Evolutionary conservation across 2,113 vertebrate genomes (phyloP).

Genomic region (Hemibagrus wyckioides): DNA sequence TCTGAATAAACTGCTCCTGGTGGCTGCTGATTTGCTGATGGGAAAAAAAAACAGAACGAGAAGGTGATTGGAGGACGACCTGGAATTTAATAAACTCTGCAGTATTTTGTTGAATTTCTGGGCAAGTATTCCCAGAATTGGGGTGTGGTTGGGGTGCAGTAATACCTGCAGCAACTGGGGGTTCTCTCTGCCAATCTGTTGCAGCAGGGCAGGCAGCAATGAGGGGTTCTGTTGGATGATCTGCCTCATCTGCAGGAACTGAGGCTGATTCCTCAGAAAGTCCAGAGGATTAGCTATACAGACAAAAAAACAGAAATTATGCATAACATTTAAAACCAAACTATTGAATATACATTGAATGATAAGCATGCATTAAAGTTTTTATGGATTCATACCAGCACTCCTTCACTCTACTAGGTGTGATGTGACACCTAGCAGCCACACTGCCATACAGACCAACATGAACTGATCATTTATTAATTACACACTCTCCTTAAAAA

Average conservation of each 20-base stretch:
- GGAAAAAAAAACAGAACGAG: neutral
- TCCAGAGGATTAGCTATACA: conserved; percentile 86
- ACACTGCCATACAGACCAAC: neutral
- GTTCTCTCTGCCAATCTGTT: conserved; percentile 95
- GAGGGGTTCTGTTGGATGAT: conserved; percentile 97
- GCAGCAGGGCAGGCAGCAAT: conserved; percentile 88
- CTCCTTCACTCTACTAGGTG: neutral
- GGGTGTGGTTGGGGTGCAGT: conserved; percentile 58
- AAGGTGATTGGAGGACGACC: neutral
- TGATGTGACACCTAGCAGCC: neutral
- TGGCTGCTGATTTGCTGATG: conserved; percentile 92
- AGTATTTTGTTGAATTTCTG: neutral
- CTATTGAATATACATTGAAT: neutral
- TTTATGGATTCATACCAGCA: neutral
- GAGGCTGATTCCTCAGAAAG: conserved; percentile 93
- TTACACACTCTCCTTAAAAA: neutral
- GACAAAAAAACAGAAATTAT: neutral
- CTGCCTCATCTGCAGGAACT: conserved; percentile 96
- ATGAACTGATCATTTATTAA: neutral
- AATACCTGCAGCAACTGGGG: conserved; percentile 86
- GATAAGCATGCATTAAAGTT: neutral
- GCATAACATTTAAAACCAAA: neutral
- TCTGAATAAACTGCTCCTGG: conserved; percentile 96
- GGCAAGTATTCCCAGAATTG: neutral
- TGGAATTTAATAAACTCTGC: neutral